Conservation (phyloP, 2,888 invertebrate genomes). For the Heteromurus nitidus region DNA sequence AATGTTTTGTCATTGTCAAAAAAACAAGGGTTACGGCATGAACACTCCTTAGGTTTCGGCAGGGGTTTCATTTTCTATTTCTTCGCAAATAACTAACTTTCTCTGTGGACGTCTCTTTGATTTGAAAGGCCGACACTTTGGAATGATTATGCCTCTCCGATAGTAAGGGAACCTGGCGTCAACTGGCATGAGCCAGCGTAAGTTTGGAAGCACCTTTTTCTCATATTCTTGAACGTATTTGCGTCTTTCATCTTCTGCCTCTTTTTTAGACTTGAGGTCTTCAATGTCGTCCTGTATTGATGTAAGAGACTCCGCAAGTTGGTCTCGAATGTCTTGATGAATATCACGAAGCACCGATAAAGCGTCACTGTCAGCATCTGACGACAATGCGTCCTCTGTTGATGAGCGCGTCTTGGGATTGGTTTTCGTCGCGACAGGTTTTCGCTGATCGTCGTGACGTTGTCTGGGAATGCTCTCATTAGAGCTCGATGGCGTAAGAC, state of each 20-base stretch:
- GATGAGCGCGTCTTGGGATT: not conserved
- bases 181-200: constrained; percentile 40
- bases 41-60: not conserved
- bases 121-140: constrained; percentile 18
- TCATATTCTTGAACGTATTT: not conserved
- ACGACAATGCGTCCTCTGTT: not conserved
- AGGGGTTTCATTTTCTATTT: not conserved
- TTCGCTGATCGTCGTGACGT: not conserved
- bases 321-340: not conserved
- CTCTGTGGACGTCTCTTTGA: not conserved
- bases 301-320: constrained; percentile 5
- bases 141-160: constrained; percentile 19
- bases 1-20: not conserved
- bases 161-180: constrained; percentile 34
- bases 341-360: constrained; percentile 14
- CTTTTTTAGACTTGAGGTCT: constrained; percentile 1
- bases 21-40: not conserved
- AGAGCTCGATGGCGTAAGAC: not conserved
- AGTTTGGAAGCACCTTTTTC: not conserved
- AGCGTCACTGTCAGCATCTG: not conserved
- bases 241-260: not conserved
- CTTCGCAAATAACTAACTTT: not conserved
- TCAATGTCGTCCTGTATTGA: constrained; percentile 23
- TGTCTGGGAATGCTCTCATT: not conserved
- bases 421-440: not conserved